Conservation (phyloP, 1,140 invertebrate genomes). For the Ceratosolen solmsi region DNA sequence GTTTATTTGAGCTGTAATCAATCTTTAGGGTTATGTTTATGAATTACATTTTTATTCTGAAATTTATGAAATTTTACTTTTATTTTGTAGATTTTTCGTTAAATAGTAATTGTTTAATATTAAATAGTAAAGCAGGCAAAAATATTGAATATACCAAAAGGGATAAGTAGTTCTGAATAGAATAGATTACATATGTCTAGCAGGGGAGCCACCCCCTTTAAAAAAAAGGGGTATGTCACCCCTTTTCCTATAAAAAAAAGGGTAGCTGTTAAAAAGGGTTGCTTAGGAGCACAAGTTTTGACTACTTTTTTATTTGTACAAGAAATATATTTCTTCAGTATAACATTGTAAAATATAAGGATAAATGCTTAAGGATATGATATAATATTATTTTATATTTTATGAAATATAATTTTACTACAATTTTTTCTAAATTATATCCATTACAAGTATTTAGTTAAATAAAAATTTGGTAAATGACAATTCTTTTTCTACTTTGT, state of each 20-base stretch:
- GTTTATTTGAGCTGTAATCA: too few relatives aligned
- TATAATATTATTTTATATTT: conserved; percentile 36
- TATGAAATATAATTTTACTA: neutral
- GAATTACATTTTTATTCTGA: neutral
- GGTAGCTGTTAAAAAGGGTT: conserved; percentile 66
- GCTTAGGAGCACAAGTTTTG: conserved; percentile 57
- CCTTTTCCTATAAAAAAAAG: conserved; percentile 66
- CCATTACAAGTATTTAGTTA: neutral
- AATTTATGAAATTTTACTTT: conserved; percentile 6
- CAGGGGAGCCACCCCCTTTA: conserved; percentile 55
- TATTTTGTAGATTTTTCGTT: conserved; percentile 18
- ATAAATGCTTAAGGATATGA: conserved; percentile 1
- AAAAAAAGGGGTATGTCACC: conserved; percentile 61
- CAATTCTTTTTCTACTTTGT: conserved; percentile 51
- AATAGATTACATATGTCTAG: conserved; percentile 22
- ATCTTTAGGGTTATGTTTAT: conserved; percentile 38
- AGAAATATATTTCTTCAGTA: neutral
- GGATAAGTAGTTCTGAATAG: neutral
- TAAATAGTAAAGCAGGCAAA: neutral
- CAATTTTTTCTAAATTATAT: neutral
- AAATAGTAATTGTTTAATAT: neutral
- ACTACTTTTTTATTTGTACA: conserved; percentile 22
- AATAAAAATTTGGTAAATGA: conserved; percentile 12
- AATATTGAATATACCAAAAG: neutral
- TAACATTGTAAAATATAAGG: conserved; percentile 4